These are phyloP conservation scores for Drosophila pseudoananassae DNA, from an alignment of 1,140 invertebrate genomes.

Conservation along the genomic window DNA sequence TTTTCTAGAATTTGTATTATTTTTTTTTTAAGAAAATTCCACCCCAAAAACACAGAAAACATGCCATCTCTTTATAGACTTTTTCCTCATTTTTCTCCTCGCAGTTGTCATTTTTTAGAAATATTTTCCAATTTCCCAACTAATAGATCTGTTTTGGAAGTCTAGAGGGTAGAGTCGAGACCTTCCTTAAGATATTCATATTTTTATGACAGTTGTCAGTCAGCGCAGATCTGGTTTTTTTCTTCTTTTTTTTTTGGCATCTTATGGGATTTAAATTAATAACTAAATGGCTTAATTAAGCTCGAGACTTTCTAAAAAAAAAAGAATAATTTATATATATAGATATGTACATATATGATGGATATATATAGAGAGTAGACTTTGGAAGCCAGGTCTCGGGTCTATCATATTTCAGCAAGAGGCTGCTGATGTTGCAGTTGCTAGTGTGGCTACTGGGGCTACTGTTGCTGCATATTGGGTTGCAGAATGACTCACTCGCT, in stretches of 20 bases:
- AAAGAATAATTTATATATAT: too few relatives aligned
- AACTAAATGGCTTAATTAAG: conserved; percentile 23
- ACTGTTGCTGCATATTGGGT: conserved; percentile 16
- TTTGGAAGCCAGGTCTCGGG: too few relatives aligned
- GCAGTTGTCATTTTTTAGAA: conserved; percentile 78
- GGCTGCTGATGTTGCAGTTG: conserved; percentile 23
- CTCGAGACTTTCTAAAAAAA: too few relatives aligned
- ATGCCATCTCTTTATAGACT: too few relatives aligned
- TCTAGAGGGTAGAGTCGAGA: too few relatives aligned
- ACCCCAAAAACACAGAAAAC: too few relatives aligned
- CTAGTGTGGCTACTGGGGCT: conserved; percentile 14
- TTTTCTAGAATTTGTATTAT: conserved; percentile 42
- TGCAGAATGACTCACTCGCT: conserved; percentile 54
- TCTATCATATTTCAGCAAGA: conserved; percentile 44
- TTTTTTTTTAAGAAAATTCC: too few relatives aligned
- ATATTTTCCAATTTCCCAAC: conserved; percentile 61
- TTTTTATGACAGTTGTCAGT: conserved; percentile 19
- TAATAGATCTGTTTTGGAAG: background rate
- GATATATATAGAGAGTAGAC: too few relatives aligned
- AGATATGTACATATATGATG: too few relatives aligned
- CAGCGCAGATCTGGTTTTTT: conserved; percentile 7
- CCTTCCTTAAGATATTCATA: background rate
- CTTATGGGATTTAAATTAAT: conserved; percentile 32
- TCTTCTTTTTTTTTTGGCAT: background rate
- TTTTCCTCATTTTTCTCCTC: too few relatives aligned